Conservation (phyloP, 64 coral and sea anemone genomes). For the Stichodactyla mertensii region DNA sequence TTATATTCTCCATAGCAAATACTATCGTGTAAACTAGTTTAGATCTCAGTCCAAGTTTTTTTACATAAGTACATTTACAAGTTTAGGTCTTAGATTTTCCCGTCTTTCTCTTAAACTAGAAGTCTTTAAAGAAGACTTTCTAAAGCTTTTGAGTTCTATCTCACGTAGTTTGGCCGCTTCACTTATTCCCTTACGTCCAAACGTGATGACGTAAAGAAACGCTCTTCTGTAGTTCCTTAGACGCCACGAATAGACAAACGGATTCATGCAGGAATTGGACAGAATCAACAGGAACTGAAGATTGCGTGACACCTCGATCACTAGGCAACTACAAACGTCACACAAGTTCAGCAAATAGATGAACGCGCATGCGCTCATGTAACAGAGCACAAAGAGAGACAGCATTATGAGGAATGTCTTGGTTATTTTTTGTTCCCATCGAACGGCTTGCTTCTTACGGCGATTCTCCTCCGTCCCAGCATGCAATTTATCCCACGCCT, state of each 20-base stretch:
- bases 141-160: constrained; percentile 40
- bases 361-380: constrained; percentile 58
- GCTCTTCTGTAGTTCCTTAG: constrained; percentile 52
- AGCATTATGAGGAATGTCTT: constrained; percentile 89
- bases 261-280: constrained; percentile 77
- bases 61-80: neutral
- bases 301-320: constrained; percentile 71
- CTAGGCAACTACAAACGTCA: constrained; percentile 52
- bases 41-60: neutral
- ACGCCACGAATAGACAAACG: constrained; percentile 85
- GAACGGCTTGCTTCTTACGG: constrained; percentile 49
- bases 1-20: neutral
- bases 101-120: neutral
- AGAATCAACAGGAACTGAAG: constrained; percentile 79
- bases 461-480: constrained; percentile 59
- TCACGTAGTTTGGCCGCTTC: constrained; percentile 10
- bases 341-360: constrained; percentile 88
- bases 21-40: neutral
- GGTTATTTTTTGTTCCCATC: constrained; percentile 76
- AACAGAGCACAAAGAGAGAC: constrained; percentile 62
- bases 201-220: constrained; percentile 68
- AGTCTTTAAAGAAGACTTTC: constrained; percentile 36
- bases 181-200: constrained; percentile 48
- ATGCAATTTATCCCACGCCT: constrained; percentile 70
- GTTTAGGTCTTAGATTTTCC: neutral